Evolutionary conservation across 2,113 vertebrate species (phyloP).

Genomic region (Azemiops feae): DNA sequence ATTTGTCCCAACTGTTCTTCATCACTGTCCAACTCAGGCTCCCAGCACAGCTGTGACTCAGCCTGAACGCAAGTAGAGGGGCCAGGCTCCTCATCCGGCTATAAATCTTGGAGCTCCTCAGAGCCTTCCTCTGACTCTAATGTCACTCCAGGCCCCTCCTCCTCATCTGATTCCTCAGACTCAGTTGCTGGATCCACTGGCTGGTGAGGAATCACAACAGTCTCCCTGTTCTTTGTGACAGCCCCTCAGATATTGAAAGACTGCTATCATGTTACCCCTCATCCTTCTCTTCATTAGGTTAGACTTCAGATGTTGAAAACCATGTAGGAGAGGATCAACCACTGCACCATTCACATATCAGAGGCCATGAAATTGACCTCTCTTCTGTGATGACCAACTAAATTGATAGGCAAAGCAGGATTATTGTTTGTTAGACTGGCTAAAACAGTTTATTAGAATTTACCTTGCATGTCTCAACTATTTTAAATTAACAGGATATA

Average conservation of each 20-base stretch:
- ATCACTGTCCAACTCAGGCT: too few species aligned
- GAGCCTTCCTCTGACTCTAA: too few species aligned
- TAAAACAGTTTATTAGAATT: neutral
- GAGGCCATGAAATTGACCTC: neutral
- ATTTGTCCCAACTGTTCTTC: too few species aligned
- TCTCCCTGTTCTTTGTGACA: neutral
- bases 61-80: too few species aligned
- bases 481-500: neutral
- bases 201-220: too few species aligned
- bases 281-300: neutral
- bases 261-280: neutral
- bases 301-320: neutral
- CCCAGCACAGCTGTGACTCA: too few species aligned
- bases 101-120: too few species aligned
- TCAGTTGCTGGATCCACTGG: too few species aligned
- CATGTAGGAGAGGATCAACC: neutral
- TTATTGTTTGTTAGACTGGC: neutral
- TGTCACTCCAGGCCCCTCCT: too few species aligned
- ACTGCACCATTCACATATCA: neutral
- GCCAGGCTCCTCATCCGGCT: too few species aligned
- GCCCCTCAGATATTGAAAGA: neutral
- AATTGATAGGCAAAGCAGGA: neutral
- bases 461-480: slow-evolving; percentile 1
- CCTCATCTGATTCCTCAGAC: too few species aligned
- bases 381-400: neutral